These are phyloP conservation scores for Camelus bactrianus DNA, from an alignment of 2,113 vertebrate species.

Conservation along the genomic window DNA sequence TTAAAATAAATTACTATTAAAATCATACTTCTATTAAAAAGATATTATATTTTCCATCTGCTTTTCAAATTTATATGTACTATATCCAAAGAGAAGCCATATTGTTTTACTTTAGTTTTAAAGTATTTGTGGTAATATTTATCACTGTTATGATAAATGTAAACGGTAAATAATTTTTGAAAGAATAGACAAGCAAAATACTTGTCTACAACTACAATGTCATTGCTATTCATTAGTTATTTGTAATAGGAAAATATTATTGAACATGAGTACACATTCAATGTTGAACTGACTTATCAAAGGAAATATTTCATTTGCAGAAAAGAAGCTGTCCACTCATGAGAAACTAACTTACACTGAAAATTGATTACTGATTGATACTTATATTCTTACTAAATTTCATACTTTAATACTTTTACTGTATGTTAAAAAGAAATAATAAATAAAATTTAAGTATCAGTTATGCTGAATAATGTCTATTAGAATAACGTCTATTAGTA, in stretches of 20 bases:
- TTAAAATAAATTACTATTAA: background rate
- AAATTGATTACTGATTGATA: background rate
- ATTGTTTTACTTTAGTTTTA: background rate
- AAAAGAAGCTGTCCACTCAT: background rate
- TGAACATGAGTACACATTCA: background rate
- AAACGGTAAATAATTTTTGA: background rate
- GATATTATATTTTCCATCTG: background rate
- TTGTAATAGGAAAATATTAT: background rate
- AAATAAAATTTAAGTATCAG: background rate
- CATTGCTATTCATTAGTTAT: background rate
- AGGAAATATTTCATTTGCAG: background rate
- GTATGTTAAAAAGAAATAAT: background rate
- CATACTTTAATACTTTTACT: background rate
- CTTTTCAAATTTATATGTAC: background rate
- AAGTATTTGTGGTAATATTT: background rate
- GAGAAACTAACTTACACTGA: background rate
- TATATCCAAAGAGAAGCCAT: background rate
- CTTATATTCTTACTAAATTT: background rate
- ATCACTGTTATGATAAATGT: background rate
- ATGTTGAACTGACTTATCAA: background rate
- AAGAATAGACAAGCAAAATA: background rate
- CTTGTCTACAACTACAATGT: background rate
- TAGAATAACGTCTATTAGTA: background rate
- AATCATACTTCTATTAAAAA: background rate
- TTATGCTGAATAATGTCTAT: background rate